Conservation (phyloP, 2,888 invertebrate genomes). For the Monopis laevigella region DNA sequence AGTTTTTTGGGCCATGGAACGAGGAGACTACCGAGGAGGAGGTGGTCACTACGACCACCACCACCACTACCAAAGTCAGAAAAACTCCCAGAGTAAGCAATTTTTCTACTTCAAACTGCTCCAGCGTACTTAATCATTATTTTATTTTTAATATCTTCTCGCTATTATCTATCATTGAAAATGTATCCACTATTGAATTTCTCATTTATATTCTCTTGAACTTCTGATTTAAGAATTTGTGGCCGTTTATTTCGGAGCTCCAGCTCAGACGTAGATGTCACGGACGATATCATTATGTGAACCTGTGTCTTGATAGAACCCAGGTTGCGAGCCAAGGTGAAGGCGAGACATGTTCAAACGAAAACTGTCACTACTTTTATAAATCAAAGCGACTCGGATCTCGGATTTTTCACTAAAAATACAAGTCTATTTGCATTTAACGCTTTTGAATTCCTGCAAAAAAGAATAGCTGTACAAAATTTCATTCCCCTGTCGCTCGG, state of each 20-base stretch:
- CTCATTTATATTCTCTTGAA: too few species aligned
- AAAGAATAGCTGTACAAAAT: background rate
- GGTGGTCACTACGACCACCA: slow-evolving; percentile 43
- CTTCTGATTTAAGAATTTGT: background rate
- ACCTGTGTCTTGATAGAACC: slow-evolving; percentile 40
- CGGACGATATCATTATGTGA: slow-evolving; percentile 46
- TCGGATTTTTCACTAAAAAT: slow-evolving; percentile 5
- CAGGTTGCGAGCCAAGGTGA: slow-evolving; percentile 55
- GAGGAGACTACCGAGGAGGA: slow-evolving; percentile 33
- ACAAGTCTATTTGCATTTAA: background rate
- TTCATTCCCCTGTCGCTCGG: background rate
- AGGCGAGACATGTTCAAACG: slow-evolving; percentile 41
- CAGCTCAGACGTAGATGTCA: slow-evolving; percentile 31
- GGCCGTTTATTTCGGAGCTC: background rate
- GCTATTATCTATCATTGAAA: too few species aligned
- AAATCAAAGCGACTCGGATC: slow-evolving; percentile 16
- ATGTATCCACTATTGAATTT: too few species aligned
- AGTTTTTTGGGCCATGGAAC: slow-evolving; percentile 57
- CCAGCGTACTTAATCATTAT: too few species aligned
- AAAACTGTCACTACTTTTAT: slow-evolving; percentile 43
- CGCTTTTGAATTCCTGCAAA: background rate
- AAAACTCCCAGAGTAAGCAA: slow-evolving; percentile 1
- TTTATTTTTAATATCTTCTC: too few species aligned
- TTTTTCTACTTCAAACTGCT: too few species aligned
- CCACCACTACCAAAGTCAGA: slow-evolving; percentile 47